phyloP scores from a whole-genome alignment of 2,113 vertebrate species.

The Mirza zaza region DNA sequence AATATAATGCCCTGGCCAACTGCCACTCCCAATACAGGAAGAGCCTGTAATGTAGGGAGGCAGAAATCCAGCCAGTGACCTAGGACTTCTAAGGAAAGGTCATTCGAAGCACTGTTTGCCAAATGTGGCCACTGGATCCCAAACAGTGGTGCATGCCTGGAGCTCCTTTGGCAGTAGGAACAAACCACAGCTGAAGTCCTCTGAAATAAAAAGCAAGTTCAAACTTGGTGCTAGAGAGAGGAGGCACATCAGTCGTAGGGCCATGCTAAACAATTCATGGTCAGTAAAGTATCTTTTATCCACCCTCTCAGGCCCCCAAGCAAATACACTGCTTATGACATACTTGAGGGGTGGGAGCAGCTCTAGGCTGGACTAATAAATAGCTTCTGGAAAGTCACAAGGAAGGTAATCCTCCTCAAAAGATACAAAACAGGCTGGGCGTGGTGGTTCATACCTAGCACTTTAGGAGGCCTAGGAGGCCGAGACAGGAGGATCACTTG shows the following conservation, averaged over 20 bases:
- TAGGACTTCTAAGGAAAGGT: conserved; percentile 74
- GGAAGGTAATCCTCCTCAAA: conserved; percentile 80
- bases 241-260: conserved; percentile 70
- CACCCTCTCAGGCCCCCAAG: background rate
- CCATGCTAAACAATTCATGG: conserved; percentile 45
- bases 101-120: conserved; percentile 74
- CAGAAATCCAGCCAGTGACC: conserved; percentile 67
- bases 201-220: conserved; percentile 72
- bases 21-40: conserved; percentile 76
- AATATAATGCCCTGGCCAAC: conserved; percentile 77
- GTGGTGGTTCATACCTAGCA: too few species aligned
- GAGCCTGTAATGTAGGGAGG: conserved; percentile 65
- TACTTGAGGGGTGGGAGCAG: background rate
- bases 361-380: conserved; percentile 74
- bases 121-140: conserved; percentile 75
- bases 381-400: conserved; percentile 81
- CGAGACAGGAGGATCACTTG: too few species aligned
- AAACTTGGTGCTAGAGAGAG: conserved; percentile 62
- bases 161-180: conserved; percentile 61
- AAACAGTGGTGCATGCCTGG: conserved; percentile 75
- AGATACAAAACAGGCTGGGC: background rate
- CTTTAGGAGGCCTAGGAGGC: too few species aligned
- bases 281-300: conserved; percentile 72
- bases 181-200: conserved; percentile 75
- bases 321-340: conserved; percentile 77